Evolutionary conservation across 1,140 invertebrate genomes (phyloP).

Genomic region (Drosophila melanica): DNA sequence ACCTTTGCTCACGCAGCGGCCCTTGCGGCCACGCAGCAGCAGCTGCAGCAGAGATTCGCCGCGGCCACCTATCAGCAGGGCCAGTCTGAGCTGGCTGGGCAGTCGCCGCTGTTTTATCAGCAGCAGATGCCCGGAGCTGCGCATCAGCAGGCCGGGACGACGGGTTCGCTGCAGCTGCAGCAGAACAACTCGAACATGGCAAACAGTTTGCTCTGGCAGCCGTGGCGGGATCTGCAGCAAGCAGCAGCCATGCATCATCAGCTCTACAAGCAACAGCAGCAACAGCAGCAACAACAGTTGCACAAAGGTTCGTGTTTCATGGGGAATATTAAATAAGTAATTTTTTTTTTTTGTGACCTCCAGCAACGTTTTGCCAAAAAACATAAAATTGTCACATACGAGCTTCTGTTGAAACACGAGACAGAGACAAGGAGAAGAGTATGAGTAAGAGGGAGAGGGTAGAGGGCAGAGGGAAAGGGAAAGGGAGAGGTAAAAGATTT

Average conservation of each 20-base stretch:
- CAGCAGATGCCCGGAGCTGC: slow-evolving; percentile 37
- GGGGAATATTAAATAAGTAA: slow-evolving; percentile 11
- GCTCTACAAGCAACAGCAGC: slow-evolving; percentile 74
- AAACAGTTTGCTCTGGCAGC: slow-evolving; percentile 79
- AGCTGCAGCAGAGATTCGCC: slow-evolving; percentile 43
- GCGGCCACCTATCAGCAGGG: slow-evolving; percentile 31
- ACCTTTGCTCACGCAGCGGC: slow-evolving; percentile 41
- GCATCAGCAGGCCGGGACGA: slow-evolving; percentile 27
- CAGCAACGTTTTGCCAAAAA: slow-evolving; percentile 19
- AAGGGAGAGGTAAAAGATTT: not conserved
- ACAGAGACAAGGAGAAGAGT: not conserved
- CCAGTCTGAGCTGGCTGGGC: slow-evolving; percentile 28
- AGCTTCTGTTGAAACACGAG: slow-evolving; percentile 13
- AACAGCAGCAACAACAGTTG: slow-evolving; percentile 57
- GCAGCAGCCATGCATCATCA: slow-evolving; percentile 78
- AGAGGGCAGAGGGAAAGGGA: no score
- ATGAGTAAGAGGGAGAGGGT: not conserved
- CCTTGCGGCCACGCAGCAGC: slow-evolving; percentile 55
- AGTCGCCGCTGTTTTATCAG: slow-evolving; percentile 50
- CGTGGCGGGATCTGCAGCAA: slow-evolving; percentile 77
- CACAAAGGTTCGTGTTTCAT: slow-evolving; percentile 73
- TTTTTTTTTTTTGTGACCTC: slow-evolving; percentile 23
- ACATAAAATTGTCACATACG: slow-evolving; percentile 50
- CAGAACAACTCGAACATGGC: slow-evolving; percentile 70
- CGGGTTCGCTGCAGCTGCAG: slow-evolving; percentile 12